phyloP scores from a whole-genome alignment of 2,888 invertebrate species.

The Xylocampa areola region DNA sequence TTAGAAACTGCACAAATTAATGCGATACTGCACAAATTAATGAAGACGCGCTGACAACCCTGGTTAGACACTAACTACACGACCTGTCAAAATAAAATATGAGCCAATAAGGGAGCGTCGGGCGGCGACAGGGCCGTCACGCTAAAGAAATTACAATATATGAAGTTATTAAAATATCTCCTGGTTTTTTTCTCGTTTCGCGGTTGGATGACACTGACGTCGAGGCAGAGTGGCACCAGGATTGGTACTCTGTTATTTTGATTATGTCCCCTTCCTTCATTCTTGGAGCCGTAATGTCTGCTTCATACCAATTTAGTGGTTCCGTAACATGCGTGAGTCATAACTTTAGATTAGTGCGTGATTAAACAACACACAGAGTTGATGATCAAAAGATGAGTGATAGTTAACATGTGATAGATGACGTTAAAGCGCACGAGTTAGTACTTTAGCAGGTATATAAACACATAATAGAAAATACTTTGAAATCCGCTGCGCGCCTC shows the following conservation, averaged over 20 bases:
- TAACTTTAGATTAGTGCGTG: background rate
- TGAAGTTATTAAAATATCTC: slow-evolving; percentile 88
- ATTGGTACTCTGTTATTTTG: slow-evolving; percentile 63
- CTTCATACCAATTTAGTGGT: slow-evolving; percentile 19
- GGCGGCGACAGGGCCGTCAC: slow-evolving; percentile 85
- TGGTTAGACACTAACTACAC: slow-evolving; percentile 71
- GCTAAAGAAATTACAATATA: slow-evolving; percentile 81
- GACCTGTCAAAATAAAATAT: slow-evolving; percentile 88
- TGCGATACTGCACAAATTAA: slow-evolving; percentile 33
- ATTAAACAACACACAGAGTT: background rate
- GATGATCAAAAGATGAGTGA: slow-evolving; percentile 5
- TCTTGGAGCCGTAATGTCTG: slow-evolving; percentile 46
- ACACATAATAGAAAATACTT: slow-evolving; percentile 11
- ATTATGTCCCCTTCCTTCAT: slow-evolving; percentile 66
- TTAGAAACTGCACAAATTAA: too few relatives aligned
- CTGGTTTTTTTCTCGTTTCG: slow-evolving; percentile 81
- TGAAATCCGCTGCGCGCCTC: slow-evolving; percentile 2
- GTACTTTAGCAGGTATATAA: background rate
- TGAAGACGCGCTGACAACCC: slow-evolving; percentile 64
- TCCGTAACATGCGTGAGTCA: slow-evolving; percentile 9
- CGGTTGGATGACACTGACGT: slow-evolving; percentile 78
- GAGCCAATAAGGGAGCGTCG: slow-evolving; percentile 84
- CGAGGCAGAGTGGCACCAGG: slow-evolving; percentile 67
- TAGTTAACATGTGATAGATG: slow-evolving; percentile 11
- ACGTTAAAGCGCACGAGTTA: slow-evolving; percentile 13